Percentiles rank a stretch among this genome's conserved stretches.
These are phyloP conservation scores for Porites evermanni DNA, from an alignment of 92 coral and sea anemone genomes.

Conservation along the genomic window DNA sequence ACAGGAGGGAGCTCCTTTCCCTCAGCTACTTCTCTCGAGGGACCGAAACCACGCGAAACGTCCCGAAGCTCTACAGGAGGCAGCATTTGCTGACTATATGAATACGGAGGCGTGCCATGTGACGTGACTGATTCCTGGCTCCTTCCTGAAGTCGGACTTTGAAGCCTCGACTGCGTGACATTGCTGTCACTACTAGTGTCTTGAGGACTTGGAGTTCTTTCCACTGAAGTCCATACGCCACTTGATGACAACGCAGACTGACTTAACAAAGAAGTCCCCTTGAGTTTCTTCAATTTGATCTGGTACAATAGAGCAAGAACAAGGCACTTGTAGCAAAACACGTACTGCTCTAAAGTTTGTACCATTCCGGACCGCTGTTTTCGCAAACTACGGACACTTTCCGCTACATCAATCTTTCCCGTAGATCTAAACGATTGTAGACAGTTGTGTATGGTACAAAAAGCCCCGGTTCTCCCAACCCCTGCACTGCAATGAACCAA, in stretches of 20 bases:
- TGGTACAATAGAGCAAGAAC: conserved; percentile 58
- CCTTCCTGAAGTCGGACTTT: conserved; percentile 16
- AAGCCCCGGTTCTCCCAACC: conserved; percentile 65
- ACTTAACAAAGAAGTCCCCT: conserved; percentile 35
- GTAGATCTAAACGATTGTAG: conserved; percentile 52
- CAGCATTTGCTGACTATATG: conserved; percentile 47
- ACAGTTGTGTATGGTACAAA: conserved; percentile 55
- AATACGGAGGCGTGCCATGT: conserved; percentile 51
- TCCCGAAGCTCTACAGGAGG: conserved; percentile 20
- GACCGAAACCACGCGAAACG: conserved; percentile 3
- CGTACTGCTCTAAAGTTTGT: conserved; percentile 67
- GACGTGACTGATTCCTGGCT: conserved; percentile 17
- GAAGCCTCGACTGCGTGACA: background rate
- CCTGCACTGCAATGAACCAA: conserved; percentile 75
- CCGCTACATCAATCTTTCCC: conserved; percentile 49
- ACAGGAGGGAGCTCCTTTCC: conserved; percentile 21
- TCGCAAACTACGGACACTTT: conserved; percentile 50
- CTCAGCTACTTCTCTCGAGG: background rate
- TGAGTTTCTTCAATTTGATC: conserved; percentile 33
- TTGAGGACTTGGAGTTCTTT: conserved; percentile 13
- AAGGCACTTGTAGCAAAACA: conserved; percentile 59
- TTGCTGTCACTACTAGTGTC: conserved; percentile 5
- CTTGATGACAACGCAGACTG: conserved; percentile 45
- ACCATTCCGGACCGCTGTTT: conserved; percentile 70
- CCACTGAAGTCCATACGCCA: conserved; percentile 15